These are phyloP conservation scores for Drosophila merina DNA, from an alignment of 2,888 invertebrate species.

Conservation along the genomic window DNA sequence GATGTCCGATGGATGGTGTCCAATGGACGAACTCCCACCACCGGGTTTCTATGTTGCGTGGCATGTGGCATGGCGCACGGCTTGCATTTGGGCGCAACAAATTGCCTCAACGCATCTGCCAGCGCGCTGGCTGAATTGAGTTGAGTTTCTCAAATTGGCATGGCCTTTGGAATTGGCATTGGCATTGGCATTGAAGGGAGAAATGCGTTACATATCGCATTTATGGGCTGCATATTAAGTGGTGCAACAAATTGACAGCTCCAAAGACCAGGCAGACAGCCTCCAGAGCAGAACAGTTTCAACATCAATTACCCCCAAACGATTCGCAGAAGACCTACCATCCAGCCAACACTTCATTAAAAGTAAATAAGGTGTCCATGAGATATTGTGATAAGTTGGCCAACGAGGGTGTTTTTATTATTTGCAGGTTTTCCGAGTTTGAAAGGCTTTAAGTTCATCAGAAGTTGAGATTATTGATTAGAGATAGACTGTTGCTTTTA, in stretches of 20 bases:
- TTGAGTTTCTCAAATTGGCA: constrained; percentile 70
- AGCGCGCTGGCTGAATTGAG: constrained; percentile 33
- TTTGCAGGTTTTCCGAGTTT: background rate
- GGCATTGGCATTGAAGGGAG: constrained; percentile 53
- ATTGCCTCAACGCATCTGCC: constrained; percentile 47
- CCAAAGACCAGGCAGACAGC: constrained; percentile 16
- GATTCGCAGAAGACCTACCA: constrained; percentile 36
- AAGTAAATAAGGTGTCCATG: constrained; percentile 61
- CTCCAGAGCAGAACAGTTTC: constrained; percentile 33
- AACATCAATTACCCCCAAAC: constrained; percentile 39
- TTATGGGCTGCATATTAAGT: constrained; percentile 64
- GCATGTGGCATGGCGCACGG: constrained; percentile 49
- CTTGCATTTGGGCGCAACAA: constrained; percentile 48
- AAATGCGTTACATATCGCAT: constrained; percentile 58
- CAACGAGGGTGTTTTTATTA: constrained; percentile 22
- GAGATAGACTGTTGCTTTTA: background rate
- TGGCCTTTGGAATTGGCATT: constrained; percentile 54
- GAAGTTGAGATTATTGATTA: background rate
- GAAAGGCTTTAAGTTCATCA: background rate
- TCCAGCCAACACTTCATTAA: constrained; percentile 60
- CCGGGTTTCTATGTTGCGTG: constrained; percentile 38
- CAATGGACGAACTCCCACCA: constrained; percentile 19
- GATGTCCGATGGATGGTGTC: background rate
- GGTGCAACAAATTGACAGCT: constrained; percentile 58
- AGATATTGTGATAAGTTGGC: constrained; percentile 45